Evolutionary conservation across 2,113 vertebrate genomes (phyloP), one percentile per base, ranked within the genome.

Genomic region (Acinonyx jubatus): DNA sequence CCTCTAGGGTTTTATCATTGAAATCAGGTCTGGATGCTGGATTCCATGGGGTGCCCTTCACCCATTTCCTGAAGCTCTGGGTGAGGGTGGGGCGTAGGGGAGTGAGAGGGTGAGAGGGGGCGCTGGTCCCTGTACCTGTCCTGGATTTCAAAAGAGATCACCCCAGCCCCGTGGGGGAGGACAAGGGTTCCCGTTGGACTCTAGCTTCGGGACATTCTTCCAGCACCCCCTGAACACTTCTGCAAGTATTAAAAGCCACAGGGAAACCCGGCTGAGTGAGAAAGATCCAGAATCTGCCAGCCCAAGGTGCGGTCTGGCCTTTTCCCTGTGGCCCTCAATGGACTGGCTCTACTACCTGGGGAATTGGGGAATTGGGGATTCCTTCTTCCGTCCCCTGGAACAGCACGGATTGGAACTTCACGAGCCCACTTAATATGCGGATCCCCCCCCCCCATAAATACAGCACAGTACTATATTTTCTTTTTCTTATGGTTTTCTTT

Each of bases 1-100:
- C 48, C 52, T 41, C 80, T 86, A 81, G 68, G n/a, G 55, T 73
- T 92, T 78, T 61, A 69, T 78, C 74, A 81, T 45, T n/a, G 23
- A 85, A 61, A 69, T 31, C 13, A 16, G 89, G 48, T 79, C 36
- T 36, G 61, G 65, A 74, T n/a, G 50, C 78, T 69, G 50, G n/a
- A 6, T 6, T 65, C 63, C 25, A 27, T 3, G 45, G 23, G 5
- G 21, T 52, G 4, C 1, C 3, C 1, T 15, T 69, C 27, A 61
- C 55, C 29, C 23, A 33, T 33, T 85, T 96, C 74, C n/a, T 8
- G 10, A 33, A 86, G 48, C 29, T 76, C 65, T 68, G 45, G 8
- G 45, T 45, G 45, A 45, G 45, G 45, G 45, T 45, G 45, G 45
- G 7, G 8, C 1, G 45, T 9, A 45, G 45, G 45, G 45, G 45